Evolutionary conservation across 2,888 invertebrate species (phyloP).

Genomic region (Lapara coniferarum): DNA sequence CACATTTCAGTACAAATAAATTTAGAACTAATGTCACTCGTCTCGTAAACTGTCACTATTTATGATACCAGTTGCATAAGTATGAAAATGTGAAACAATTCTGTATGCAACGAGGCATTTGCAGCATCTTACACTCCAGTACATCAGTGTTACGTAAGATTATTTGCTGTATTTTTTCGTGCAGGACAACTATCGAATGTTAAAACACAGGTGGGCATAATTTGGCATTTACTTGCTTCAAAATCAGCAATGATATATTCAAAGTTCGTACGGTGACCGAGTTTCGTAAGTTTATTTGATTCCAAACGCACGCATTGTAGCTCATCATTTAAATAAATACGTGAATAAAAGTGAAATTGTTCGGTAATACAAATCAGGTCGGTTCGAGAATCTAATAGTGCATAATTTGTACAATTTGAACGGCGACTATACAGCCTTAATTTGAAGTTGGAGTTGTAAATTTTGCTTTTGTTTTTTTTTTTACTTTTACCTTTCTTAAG

Average conservation of each 20-base stretch:
- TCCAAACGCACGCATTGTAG: constrained; percentile 43
- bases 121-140: constrained; percentile 32
- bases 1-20: constrained; percentile 1
- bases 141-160: constrained; percentile 39
- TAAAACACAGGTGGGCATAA: constrained; percentile 40
- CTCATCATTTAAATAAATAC: constrained; percentile 61
- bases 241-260: constrained; percentile 52
- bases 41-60: neutral
- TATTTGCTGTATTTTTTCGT: constrained; percentile 22
- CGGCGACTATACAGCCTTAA: too few relatives aligned
- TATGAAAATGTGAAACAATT: constrained; percentile 17
- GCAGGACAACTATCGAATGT: constrained; percentile 37
- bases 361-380: constrained; percentile 33
- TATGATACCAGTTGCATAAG: constrained; percentile 20
- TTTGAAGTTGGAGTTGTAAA: too few relatives aligned
- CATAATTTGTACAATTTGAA: neutral
- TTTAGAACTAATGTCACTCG: neutral
- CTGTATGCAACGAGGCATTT: constrained; percentile 36
- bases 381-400: constrained; percentile 6
- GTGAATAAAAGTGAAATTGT: constrained; percentile 61
- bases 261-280: constrained; percentile 50
- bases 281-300: constrained; percentile 60
- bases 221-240: constrained; percentile 43
- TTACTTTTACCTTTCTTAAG: too few relatives aligned
- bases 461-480: too few relatives aligned